phyloP scores from a whole-genome alignment of 2,113 vertebrate genomes.

The Tachuris rubrigastra region DNA sequence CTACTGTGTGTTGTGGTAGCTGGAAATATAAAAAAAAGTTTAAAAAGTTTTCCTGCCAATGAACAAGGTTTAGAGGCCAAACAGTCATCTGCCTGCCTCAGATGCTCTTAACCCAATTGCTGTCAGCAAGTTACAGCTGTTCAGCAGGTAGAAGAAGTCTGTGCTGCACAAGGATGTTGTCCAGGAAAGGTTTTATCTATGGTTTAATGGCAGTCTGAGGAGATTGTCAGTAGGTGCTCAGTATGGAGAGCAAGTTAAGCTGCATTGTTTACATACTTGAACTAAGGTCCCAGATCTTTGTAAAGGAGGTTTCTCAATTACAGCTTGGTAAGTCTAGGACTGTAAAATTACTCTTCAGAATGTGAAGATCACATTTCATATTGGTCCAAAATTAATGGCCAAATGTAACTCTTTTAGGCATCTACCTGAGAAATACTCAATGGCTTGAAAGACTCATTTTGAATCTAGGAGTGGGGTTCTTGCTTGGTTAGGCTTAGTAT shows the following conservation, averaged over 20 bases:
- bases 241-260: background rate
- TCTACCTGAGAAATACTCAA: background rate
- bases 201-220: background rate
- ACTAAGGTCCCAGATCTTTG: background rate
- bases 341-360: background rate
- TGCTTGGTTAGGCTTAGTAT: background rate
- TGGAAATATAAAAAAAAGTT: background rate
- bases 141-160: background rate
- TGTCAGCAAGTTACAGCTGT: background rate
- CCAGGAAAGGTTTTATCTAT: background rate
- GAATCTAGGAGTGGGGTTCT: background rate
- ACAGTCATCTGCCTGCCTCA: background rate
- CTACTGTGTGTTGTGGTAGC: background rate
- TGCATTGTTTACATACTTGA: background rate
- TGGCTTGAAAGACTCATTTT: background rate
- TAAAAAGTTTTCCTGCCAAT: background rate
- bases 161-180: fast-evolving
- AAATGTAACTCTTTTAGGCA: background rate
- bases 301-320: background rate
- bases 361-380: background rate
- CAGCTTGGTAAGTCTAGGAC: background rate
- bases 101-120: background rate
- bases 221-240: background rate
- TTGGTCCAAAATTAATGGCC: background rate
- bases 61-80: background rate